Evolutionary conservation across 2,888 invertebrate species (phyloP).

Genomic region (Ichneumon xanthorius): DNA sequence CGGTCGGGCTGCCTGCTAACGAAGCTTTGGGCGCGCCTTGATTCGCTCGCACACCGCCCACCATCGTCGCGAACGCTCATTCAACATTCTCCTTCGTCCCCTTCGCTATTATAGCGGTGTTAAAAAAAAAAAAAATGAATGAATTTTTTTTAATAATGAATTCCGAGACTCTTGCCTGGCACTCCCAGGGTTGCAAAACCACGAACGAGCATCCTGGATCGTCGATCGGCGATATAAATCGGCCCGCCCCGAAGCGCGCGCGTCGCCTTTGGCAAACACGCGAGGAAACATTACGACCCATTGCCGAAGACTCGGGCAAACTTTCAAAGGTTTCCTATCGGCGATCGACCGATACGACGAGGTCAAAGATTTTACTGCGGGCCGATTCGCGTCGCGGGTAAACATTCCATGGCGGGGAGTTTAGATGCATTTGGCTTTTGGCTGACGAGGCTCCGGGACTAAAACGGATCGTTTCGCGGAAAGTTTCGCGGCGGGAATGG

Average conservation of each 20-base stretch:
- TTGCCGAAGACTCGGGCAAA: neutral
- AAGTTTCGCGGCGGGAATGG: too few species aligned
- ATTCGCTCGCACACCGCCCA: neutral
- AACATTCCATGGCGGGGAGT: conserved; percentile 2
- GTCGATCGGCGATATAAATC: conserved; percentile 17
- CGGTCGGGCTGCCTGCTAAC: conserved; percentile 37
- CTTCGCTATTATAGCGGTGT: conserved; percentile 14
- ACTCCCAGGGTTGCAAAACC: too few species aligned
- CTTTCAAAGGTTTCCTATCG: conserved; percentile 11
- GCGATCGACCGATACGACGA: conserved; percentile 7
- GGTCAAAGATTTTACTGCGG: neutral
- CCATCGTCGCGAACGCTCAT: neutral
- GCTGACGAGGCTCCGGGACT: neutral
- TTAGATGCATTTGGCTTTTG: conserved; percentile 49
- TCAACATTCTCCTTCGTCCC: neutral
- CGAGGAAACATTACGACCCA: conserved; percentile 17
- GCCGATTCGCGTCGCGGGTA: neutral
- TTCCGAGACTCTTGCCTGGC: too few species aligned
- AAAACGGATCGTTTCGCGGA: neutral
- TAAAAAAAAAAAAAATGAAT: neutral
- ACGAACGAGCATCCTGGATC: too few species aligned
- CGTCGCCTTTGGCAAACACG: conserved; percentile 21
- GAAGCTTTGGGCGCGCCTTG: conserved; percentile 11
- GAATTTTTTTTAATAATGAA: too few species aligned
- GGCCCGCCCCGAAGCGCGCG: neutral